Base-by-base conservation (phyloP, 2,888 invertebrate genomes). In the Isoperla grammatica region DNA sequence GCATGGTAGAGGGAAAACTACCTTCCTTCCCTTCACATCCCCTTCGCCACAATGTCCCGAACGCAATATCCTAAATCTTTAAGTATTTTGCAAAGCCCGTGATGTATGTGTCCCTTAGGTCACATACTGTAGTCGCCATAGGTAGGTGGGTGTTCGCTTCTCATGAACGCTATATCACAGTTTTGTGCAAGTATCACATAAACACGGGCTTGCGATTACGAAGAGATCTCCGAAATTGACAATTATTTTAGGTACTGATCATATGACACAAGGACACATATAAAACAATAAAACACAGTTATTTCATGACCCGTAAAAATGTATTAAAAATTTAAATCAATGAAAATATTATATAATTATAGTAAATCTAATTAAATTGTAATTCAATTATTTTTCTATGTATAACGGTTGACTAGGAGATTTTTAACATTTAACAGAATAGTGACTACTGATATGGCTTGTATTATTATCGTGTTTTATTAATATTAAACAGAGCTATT, bases 21-120 rank as follows among this genome's bases (percentile, higher is more conserved):
- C 22, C 15, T 45, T 15, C 15, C 45, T 45, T 9, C 22, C 46
- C 35, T 13, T 15, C 6, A 8, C n/a, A 39, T 20, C 29, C 39
- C 37, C 39, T n/a, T n/a, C 39, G 2, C 42, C 29, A 17, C 12
- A 2, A 19, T 20, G 20, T 12, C 13, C 15, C 48, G 8, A n/a
- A 35, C 17, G 43, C 22, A 45, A 56, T 46, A 42, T 43, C 45
- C 42, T 56, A 43, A 56, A 23, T 54, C 17, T 54, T 29, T 22
- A 20, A 23, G 23, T 23, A 22, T 45, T 43, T 20, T 22, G 12
- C 22, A 13, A 12, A 22, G 29, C 22, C 29, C 29, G 29, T 12
- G 22, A 48, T 23, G 48, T 20, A 48, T 48, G 48, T 29, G 15
- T 50, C 49, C 49, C 49, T 22, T n/a, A 50, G 29, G 49, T n/a